Evolutionary conservation across 2,888 invertebrate species (phyloP).

Genomic region (Tipula lateralis): DNA sequence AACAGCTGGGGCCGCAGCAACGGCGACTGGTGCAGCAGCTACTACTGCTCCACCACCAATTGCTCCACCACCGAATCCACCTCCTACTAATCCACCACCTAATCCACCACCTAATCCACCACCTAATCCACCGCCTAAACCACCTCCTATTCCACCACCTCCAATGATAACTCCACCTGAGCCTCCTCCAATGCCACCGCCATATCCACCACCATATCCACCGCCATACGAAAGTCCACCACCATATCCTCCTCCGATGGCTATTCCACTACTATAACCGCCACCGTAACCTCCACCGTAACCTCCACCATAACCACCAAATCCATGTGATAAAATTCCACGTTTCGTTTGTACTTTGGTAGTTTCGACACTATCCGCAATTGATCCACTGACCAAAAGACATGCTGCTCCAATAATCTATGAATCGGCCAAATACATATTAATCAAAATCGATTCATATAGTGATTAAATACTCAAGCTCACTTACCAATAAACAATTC

Average conservation of each 20-base stretch:
- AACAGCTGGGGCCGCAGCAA: background rate
- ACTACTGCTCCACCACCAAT: background rate
- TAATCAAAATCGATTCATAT: background rate
- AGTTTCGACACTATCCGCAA: background rate
- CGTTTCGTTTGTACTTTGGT: background rate
- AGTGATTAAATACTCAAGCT: background rate
- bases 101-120: background rate
- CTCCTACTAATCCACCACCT: background rate
- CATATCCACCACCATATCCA: background rate
- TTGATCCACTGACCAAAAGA: background rate
- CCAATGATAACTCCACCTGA: background rate
- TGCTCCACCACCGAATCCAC: background rate
- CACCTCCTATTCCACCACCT: background rate
- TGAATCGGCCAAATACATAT: background rate
- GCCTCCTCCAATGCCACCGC: background rate
- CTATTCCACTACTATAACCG: background rate
- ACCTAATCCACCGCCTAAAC: background rate
- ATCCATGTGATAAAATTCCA: background rate
- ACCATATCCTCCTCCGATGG: background rate
- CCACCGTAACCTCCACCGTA: background rate
- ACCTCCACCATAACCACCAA: background rate
- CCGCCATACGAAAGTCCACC: background rate
- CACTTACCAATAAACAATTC: constrained; percentile 29
- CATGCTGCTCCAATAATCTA: background rate
- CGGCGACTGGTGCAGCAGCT: background rate